Base-by-base conservation (phyloP, 30 jellyfish, hydroid and myxozoan genomes). In the Morbakka virulenta region DNA sequence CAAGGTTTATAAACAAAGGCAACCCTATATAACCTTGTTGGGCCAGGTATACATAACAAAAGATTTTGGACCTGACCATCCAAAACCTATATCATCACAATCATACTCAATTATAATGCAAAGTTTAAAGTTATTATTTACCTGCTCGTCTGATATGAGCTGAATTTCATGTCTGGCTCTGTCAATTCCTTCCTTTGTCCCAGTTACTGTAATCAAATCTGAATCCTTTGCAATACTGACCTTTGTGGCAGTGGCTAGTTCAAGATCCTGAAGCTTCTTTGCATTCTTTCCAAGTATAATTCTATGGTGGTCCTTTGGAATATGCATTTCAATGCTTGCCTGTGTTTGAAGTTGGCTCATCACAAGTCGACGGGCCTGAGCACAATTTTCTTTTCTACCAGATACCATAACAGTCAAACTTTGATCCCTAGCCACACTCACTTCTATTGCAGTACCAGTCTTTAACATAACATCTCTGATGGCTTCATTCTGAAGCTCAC, bases 151-250 rank as follows among this genome's bases (percentile, higher is more conserved):
- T 24, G 97, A 89, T 6, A 89, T 83, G 66, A 89, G 35, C 62
- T 83, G 95, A 4, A 89, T 83, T 73, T 89, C 97, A 67, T 89
- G 97, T 62, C 68, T 77, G 28, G 97, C 97, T 48, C 93, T 78
- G 47, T 86, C 95, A 61, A 89, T 89, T 14, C 97, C 97, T 69
- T 89, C 97, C 61, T 84, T 84, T 20, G 97, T 83, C 17, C 97
- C 97, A 35, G 84, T 71, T 69, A 89, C 83, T 4, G 94, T 71
- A 52, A 89, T 75, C 50, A 64, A 81, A 67, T 89, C 95, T 35
- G 96, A 67, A 48, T 89, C 97, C 73, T 65, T 78, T 13, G 97
- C 74, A 29, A 89, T 82, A 71, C 89, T 83, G 65, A 89, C 83
- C 36, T 84, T 89, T 17, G 97, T 89, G 17, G 94, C 69, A 3